Evolutionary conservation across 1,140 invertebrate genomes (phyloP), one percentile per base, ranked within the genome.

Genomic region (Archegozetes longisetosus): DNA sequence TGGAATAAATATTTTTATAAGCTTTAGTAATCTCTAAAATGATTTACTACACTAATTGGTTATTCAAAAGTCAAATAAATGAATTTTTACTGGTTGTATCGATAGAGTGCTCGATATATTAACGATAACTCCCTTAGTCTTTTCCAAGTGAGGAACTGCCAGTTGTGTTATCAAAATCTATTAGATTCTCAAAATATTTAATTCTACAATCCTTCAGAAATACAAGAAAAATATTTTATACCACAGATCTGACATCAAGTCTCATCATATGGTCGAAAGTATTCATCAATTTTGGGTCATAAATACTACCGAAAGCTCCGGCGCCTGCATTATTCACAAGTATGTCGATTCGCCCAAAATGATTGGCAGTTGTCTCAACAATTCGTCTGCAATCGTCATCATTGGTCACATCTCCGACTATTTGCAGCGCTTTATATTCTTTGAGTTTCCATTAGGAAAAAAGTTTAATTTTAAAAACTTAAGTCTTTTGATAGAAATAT

Each of bases 101-200:
- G 87, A 87, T 68, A 80, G 82, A 0, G 92, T 83, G 70, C 87
- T 91, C 1, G 88, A 92, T 0, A 93, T 82, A 70, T 92, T 93
- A 0, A 95, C 85, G 64, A 91, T 83, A 63, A 80, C 84, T 24
- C 88, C 88, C 71, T 87, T 85, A 0, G 81, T 80, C 70, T 83
- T 78, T 3, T 88, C 73, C 17, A 95, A 72, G 71, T 91, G 78
- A 1, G 89, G 88, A 0, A 85, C 82, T 32, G 84, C 84, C 52
- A 91, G 67, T 78, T 83, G 83, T 0, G 86, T 90, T 61, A 93
- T 9, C 48, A 32, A 17, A 9, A 40, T 17, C 32, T 40, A 17
- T n/a, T n/a, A n/a, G n/a, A 22, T 12, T 52, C n/a, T n/a, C n/a
- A n/a, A n/a, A n/a, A n/a, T n/a, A n/a, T n/a, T n/a, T n/a, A n/a